Evolutionary conservation across 2,113 vertebrate genomes (phyloP).

Genomic region (Pagrus major): DNA sequence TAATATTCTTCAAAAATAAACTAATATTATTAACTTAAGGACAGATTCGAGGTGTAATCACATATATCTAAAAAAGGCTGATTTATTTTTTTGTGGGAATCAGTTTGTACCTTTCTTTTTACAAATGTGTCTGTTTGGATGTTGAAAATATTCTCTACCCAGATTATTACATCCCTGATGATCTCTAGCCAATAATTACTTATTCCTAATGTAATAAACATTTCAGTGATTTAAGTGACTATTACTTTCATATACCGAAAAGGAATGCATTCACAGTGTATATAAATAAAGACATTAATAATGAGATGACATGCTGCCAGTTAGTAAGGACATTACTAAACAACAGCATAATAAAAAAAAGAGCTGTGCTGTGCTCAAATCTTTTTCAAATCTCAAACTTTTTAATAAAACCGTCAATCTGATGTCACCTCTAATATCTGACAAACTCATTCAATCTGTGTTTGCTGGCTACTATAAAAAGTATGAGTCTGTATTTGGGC

Average conservation of each 20-base stretch:
- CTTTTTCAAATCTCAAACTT: slow-evolving; percentile 22
- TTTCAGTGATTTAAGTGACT: no score
- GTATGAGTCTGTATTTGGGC: slow-evolving; percentile 18
- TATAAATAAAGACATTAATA: slow-evolving; percentile 5
- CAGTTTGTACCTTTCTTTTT: neutral
- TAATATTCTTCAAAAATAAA: neutral
- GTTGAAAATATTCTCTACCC: slow-evolving; percentile 20
- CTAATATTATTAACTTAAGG: neutral
- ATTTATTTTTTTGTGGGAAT: neutral
- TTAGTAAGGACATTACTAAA: slow-evolving; percentile 21
- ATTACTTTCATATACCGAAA: slow-evolving; percentile 3
- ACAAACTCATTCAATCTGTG: slow-evolving; percentile 19
- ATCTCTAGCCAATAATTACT: slow-evolving; percentile 31
- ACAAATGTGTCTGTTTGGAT: neutral
- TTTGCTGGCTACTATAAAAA: slow-evolving; percentile 14
- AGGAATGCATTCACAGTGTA: neutral
- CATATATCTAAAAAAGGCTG: neutral
- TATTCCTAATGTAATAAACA: slow-evolving; percentile 24
- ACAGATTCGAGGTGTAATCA: slow-evolving; percentile 1
- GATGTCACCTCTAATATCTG: slow-evolving; percentile 8
- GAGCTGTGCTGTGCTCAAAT: no score
- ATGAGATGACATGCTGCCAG: slow-evolving; percentile 6
- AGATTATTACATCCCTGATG: slow-evolving; percentile 41
- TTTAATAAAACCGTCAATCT: slow-evolving; percentile 18
- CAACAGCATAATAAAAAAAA: slow-evolving; percentile 19